Conservation (phyloP, 2,888 invertebrate species). For the Pachliopta kotzebuea region DNA sequence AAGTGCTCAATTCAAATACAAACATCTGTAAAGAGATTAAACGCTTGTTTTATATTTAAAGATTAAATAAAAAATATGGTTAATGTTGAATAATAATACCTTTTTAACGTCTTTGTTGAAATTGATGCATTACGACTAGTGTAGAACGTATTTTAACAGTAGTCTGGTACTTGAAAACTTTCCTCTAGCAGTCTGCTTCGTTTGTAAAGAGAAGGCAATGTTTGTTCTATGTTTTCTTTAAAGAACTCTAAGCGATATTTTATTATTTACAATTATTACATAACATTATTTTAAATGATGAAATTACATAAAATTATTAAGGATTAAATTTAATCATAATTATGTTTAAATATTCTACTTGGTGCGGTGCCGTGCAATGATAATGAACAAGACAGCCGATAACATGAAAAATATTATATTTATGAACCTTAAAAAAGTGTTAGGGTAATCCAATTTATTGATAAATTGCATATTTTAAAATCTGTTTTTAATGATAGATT, state of each 20-base stretch:
- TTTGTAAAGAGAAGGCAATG: conserved; percentile 70
- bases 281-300: background rate
- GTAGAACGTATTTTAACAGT: conserved; percentile 12
- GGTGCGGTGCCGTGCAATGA: background rate
- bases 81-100: too few relatives aligned
- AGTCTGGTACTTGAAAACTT: conserved; percentile 48
- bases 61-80: too few relatives aligned
- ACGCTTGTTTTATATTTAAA: too few relatives aligned
- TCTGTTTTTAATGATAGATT: conserved; percentile 13
- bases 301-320: too few relatives aligned
- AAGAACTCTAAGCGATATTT: conserved; percentile 59
- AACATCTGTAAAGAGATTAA: too few relatives aligned
- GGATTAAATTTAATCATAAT: background rate
- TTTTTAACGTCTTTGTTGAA: conserved; percentile 6
- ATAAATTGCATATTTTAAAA: background rate
- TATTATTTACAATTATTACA: conserved; percentile 41
- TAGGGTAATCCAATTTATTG: background rate
- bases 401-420: background rate
- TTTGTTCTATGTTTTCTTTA: conserved; percentile 64
- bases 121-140: conserved; percentile 8
- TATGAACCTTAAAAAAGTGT: background rate
- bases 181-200: conserved; percentile 49
- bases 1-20: too few relatives aligned
- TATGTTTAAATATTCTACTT: background rate
- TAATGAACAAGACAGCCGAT: background rate